A percentile compares a stretch with the other conserved stretches of the same genome.
phyloP scores from a whole-genome alignment of 2,797 vertebrate genomes.

The Hoplostethus mediterraneus region DNA sequence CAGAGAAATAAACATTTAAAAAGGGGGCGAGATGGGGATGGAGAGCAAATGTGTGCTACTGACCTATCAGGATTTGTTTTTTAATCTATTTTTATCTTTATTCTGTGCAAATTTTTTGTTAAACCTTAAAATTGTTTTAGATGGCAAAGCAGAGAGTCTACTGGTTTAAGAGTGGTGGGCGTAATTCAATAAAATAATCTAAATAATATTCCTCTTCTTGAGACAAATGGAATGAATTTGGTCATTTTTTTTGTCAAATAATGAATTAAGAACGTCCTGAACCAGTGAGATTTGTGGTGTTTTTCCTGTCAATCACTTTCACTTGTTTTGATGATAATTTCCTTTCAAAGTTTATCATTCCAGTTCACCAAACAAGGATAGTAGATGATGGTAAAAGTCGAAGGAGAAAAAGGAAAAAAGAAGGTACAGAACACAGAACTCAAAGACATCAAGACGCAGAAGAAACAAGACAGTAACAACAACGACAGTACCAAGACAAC shows the following conservation, averaged over 20 bases:
- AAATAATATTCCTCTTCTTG: not conserved
- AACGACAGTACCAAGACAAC: constrained; percentile 34
- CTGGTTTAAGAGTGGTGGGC: not conserved
- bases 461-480: constrained; percentile 10
- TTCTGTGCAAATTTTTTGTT: not conserved
- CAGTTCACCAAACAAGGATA: constrained; percentile 32
- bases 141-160: not conserved
- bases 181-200: not conserved
- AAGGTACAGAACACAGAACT: constrained; percentile 63
- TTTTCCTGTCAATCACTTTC: constrained; percentile 1
- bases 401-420: constrained; percentile 42
- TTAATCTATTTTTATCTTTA: not conserved
- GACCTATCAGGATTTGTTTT: not conserved
- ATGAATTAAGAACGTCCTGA: constrained; percentile 27
- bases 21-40: constrained; percentile 16
- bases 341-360: constrained; percentile 18
- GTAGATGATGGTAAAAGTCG: constrained; percentile 41
- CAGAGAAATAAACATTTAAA: not conserved
- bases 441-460: constrained; percentile 28
- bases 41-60: not conserved
- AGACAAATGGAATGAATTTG: constrained; percentile 1
- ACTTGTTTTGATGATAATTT: constrained; percentile 23
- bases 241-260: not conserved
- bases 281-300: constrained; percentile 37
- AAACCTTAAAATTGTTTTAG: constrained; percentile 5